Conservation (phyloP, 35 echinoderm and acorn worm species). For the Chiridota heheva region DNA sequence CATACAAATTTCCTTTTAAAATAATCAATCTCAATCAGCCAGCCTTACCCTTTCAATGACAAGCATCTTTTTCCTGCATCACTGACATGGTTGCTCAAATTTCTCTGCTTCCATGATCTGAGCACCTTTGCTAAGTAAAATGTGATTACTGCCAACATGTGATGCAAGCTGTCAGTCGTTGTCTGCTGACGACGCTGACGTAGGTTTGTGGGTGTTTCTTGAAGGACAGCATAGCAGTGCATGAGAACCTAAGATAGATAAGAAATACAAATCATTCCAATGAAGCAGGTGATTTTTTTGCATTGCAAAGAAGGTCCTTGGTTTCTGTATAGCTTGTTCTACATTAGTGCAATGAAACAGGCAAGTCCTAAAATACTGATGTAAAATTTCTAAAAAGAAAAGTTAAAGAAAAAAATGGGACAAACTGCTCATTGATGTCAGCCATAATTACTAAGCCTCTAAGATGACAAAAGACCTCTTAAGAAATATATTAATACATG, state of each 20-base stretch:
- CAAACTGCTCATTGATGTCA: too few relatives aligned
- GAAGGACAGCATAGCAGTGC: constrained; percentile 84
- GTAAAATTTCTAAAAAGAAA: too few relatives aligned
- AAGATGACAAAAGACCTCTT: too few relatives aligned
- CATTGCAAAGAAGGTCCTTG: too few relatives aligned
- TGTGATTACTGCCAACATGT: constrained; percentile 90
- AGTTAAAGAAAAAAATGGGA: too few relatives aligned
- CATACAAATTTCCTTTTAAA: too few relatives aligned
- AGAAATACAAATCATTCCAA: too few relatives aligned
- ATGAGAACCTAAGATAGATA: constrained; percentile 66
- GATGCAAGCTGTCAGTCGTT: constrained; percentile 87
- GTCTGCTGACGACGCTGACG: constrained; percentile 83
- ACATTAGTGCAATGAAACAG: not conserved
- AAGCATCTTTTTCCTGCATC: constrained; percentile 91
- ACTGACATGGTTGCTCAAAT: constrained; percentile 74
- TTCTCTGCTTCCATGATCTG: constrained; percentile 80
- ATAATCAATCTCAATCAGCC: not conserved
- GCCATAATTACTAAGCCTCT: too few relatives aligned
- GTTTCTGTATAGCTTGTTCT: too few relatives aligned
- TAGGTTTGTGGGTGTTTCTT: constrained; percentile 76
- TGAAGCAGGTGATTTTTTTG: too few relatives aligned
- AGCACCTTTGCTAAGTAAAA: constrained; percentile 95
- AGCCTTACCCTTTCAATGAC: constrained; percentile 66
- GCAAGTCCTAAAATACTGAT: not conserved
- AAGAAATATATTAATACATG: too few relatives aligned